A percentile compares a stretch with the other conserved stretches of the same genome.
Evolutionary conservation across 2,113 vertebrate genomes (phyloP).

Genomic region (Nerophis ophidion): DNA sequence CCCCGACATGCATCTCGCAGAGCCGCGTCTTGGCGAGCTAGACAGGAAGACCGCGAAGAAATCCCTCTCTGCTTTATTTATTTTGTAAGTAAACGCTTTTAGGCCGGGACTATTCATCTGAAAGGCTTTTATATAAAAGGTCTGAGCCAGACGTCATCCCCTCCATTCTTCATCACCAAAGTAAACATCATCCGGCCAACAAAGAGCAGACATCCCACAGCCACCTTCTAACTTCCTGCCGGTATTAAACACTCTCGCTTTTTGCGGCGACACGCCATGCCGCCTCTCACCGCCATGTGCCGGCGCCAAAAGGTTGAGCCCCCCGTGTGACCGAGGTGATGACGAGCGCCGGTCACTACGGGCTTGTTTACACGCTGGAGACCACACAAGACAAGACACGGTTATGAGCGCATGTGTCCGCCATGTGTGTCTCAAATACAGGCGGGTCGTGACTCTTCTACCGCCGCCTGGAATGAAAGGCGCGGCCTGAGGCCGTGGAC

Average conservation of each 20-base stretch:
- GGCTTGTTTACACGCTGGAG: constrained; percentile 64
- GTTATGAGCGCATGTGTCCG: constrained; percentile 50
- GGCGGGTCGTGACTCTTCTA: constrained; percentile 36
- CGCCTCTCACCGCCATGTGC: constrained; percentile 39
- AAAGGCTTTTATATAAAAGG: constrained; percentile 38
- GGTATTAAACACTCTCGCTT: constrained; percentile 11
- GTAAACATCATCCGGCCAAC: constrained; percentile 38
- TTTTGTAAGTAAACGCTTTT: constrained; percentile 53
- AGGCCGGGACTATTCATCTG: constrained; percentile 32
- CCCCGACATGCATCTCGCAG: constrained; percentile 11
- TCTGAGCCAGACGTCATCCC: constrained; percentile 27
- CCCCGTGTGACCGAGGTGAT: constrained; percentile 49
- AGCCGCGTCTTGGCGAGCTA: constrained; percentile 17
- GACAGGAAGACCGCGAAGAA: constrained; percentile 17
- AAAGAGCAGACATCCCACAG: constrained; percentile 35
- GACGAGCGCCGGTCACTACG: constrained; percentile 56
- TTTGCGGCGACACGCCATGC: neutral
- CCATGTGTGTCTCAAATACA: constrained; percentile 67
- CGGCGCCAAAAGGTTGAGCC: constrained; percentile 18
- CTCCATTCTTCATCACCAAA: constrained; percentile 31
- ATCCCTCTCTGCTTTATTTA: constrained; percentile 50
- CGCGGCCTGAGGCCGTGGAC: neutral
- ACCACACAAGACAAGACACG: constrained; percentile 66
- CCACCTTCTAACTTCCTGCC: constrained; percentile 37
- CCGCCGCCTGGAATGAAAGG: constrained; percentile 29